A percentile compares a stretch with the other conserved stretches of the same genome.
Conservation (phyloP, 2,113 vertebrate species). For the Nesoenas mayeri region DNA sequence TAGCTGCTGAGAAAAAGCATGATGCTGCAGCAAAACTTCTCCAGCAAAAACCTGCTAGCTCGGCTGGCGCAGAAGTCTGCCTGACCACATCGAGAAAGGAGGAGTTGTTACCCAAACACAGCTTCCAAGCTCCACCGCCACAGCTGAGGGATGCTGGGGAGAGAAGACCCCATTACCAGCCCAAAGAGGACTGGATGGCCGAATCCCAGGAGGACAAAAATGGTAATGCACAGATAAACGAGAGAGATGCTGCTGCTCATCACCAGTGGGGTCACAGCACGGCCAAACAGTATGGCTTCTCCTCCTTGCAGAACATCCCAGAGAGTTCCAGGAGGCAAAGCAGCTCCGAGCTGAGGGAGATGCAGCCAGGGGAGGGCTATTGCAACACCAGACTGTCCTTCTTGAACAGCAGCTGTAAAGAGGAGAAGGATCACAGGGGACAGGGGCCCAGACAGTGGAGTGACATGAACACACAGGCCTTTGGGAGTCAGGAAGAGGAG, state of each 20-base stretch:
- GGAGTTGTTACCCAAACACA: slow-evolving; percentile 41
- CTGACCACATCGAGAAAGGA: background rate
- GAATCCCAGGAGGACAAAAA: slow-evolving; percentile 60
- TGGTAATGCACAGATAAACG: background rate
- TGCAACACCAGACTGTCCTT: slow-evolving; percentile 27
- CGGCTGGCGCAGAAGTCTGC: slow-evolving; percentile 50
- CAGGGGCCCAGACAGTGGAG: slow-evolving; percentile 21
- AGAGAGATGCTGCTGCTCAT: slow-evolving; percentile 44
- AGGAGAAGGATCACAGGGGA: slow-evolving; percentile 48
- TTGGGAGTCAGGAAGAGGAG: slow-evolving; percentile 57
- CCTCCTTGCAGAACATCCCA: slow-evolving; percentile 71
- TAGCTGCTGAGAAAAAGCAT: slow-evolving; percentile 57
- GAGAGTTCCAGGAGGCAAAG: slow-evolving; percentile 63
- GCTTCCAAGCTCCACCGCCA: slow-evolving; percentile 49
- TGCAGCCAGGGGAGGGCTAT: background rate
- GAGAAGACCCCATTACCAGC: slow-evolving; percentile 22
- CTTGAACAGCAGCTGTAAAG: slow-evolving; percentile 1
- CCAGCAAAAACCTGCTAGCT: slow-evolving; percentile 65
- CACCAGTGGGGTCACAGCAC: slow-evolving; percentile 51
- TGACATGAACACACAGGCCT: slow-evolving; percentile 30
- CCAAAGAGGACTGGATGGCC: slow-evolving; percentile 40
- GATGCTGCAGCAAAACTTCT: slow-evolving; percentile 59
- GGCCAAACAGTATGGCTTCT: slow-evolving; percentile 53
- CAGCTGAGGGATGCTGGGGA: slow-evolving; percentile 46
- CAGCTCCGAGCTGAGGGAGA: slow-evolving; percentile 30